Evolutionary conservation across 2,888 invertebrate species (phyloP).

Genomic region (Pegoplata infirma): DNA sequence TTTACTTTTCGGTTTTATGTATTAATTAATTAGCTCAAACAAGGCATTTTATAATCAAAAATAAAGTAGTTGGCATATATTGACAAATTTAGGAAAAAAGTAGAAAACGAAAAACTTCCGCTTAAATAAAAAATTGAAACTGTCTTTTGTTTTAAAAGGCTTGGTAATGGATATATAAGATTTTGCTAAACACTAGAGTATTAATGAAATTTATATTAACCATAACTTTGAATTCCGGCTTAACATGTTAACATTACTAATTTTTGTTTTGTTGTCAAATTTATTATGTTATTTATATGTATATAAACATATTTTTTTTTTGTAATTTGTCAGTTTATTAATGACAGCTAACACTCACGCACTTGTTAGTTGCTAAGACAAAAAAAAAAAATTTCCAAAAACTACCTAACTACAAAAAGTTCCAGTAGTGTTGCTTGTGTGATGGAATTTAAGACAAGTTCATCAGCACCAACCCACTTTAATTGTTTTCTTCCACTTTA

Average conservation of each 20-base stretch:
- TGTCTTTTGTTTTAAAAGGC: background rate
- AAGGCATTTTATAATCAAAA: constrained; percentile 37
- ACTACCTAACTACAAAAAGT: background rate
- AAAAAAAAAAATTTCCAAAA: background rate
- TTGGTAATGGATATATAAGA: background rate
- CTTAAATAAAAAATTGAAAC: background rate
- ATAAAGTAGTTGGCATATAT: constrained; percentile 48
- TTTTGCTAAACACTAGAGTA: background rate
- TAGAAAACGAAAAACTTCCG: background rate
- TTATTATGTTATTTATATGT: no score
- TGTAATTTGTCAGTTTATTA: constrained; percentile 1
- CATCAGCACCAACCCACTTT: background rate
- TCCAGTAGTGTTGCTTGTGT: background rate
- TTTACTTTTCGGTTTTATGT: background rate
- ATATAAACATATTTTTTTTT: no score
- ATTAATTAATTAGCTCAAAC: constrained; percentile 56
- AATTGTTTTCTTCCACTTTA: background rate
- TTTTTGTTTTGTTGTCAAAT: background rate
- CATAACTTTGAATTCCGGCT: background rate
- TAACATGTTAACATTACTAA: background rate
- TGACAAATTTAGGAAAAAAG: constrained; percentile 26
- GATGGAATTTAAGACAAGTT: background rate
- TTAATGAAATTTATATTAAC: no score
- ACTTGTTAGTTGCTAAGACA: constrained; percentile 5
- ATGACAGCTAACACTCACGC: constrained; percentile 44